These are phyloP conservation scores for Teinopalpus imperialis DNA, from an alignment of 2,888 invertebrate species.

Conservation along the genomic window DNA sequence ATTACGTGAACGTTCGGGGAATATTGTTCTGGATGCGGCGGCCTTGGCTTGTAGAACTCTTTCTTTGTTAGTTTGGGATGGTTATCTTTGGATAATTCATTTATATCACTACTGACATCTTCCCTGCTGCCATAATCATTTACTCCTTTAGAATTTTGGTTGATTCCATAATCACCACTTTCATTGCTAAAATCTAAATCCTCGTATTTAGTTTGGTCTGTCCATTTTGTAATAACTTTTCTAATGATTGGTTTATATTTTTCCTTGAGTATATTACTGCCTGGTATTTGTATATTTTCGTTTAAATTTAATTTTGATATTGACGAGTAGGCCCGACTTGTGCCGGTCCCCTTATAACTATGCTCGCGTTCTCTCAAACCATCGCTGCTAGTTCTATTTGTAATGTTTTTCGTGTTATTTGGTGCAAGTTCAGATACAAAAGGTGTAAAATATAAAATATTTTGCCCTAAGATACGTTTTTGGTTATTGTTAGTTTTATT, in stretches of 20 bases:
- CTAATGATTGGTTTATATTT: conserved; percentile 57
- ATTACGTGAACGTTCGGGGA: conserved; percentile 55
- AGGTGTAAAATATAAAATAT: no score
- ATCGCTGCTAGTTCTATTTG: conserved; percentile 37
- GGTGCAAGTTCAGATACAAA: no score
- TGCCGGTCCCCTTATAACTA: conserved; percentile 21
- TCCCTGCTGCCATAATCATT: conserved; percentile 38
- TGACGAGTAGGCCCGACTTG: conserved; percentile 2
- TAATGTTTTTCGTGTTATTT: conserved; percentile 26
- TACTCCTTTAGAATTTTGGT: conserved; percentile 32
- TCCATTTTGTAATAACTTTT: conserved; percentile 79
- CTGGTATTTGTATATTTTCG: conserved; percentile 35
- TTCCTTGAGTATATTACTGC: conserved; percentile 28
- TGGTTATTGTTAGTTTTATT: no score
- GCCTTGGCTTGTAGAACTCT: conserved; percentile 44
- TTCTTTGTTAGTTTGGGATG: conserved; percentile 41
- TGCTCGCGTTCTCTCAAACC: conserved; percentile 22
- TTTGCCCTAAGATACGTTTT: conserved; percentile 12
- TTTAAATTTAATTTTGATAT: conserved; percentile 12
- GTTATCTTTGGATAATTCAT: conserved; percentile 33
- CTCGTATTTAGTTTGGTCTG: conserved; percentile 68
- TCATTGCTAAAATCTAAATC: conserved; percentile 70
- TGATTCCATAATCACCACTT: conserved; percentile 37
- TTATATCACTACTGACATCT: conserved; percentile 35
- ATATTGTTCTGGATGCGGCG: conserved; percentile 51